A percentile compares a stretch with the other conserved stretches of the same genome.
Conservation (phyloP, 2,797 vertebrate genomes). For the Tarsius wallacei region DNA sequence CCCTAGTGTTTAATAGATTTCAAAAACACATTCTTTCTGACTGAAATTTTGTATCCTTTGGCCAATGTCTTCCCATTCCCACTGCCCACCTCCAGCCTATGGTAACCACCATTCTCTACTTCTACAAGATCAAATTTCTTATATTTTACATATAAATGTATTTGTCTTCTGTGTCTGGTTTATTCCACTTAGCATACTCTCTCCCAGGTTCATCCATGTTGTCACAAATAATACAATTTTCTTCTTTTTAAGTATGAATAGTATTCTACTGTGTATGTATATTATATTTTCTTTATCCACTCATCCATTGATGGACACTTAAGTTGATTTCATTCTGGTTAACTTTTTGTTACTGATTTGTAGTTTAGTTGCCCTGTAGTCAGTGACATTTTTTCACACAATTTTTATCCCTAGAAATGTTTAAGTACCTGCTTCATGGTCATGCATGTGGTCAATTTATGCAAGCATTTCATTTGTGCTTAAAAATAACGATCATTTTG, state of each 20-base stretch:
- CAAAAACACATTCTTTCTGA: not conserved
- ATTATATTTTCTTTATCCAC: not conserved
- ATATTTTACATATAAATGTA: not conserved
- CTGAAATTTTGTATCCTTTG: not conserved
- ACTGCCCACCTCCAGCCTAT: not conserved
- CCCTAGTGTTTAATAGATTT: not conserved
- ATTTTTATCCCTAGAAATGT: not conserved
- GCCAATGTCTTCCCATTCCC: not conserved
- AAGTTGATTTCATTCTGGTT: not conserved
- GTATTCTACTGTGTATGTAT: not conserved
- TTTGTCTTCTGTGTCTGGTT: not conserved
- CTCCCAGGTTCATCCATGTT: too few relatives aligned
- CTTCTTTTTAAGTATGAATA: not conserved
- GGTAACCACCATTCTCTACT: not conserved
- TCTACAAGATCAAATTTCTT: not conserved
- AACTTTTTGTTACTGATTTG: not conserved
- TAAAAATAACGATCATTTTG: not conserved
- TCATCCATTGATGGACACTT: not conserved
- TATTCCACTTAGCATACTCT: not conserved
- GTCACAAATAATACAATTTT: not conserved
- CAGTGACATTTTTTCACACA: not conserved
- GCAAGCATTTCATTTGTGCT: not conserved
- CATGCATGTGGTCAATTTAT: not conserved
- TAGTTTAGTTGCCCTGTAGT: not conserved
- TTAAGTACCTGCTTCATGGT: not conserved